Evolutionary conservation across 2,888 invertebrate genomes (phyloP).

Genomic region (Dryocosmus kuriphilus): DNA sequence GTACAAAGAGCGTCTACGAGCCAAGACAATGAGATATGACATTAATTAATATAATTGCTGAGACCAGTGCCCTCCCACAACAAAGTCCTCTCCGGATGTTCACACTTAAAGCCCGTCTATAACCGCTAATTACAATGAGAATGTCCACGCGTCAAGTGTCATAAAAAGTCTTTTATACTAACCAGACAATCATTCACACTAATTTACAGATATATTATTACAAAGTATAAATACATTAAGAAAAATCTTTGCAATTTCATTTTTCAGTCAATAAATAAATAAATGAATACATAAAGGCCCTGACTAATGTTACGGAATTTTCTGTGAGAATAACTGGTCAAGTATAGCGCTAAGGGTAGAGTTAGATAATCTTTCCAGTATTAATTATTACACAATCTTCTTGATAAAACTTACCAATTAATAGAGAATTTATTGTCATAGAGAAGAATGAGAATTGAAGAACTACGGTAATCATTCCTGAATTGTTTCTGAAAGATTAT

Average conservation of each 20-base stretch:
- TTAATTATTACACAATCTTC: no score
- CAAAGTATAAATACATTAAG: no score
- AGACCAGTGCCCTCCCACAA: conserved; percentile 62
- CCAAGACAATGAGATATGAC: conserved; percentile 67
- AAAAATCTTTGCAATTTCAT: neutral
- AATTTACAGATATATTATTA: neutral
- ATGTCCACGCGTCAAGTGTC: conserved; percentile 46
- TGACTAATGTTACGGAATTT: no score
- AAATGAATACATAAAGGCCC: conserved; percentile 10
- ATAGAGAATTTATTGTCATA: no score
- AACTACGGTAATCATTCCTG: no score
- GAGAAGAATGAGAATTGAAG: no score
- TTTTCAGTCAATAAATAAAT: conserved; percentile 1
- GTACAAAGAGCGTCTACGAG: conserved; percentile 42
- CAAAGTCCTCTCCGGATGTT: conserved; percentile 69
- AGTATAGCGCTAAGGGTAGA: no score
- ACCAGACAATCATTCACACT: conserved; percentile 2
- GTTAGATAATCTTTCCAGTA: no score
- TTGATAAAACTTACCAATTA: no score
- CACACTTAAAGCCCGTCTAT: conserved; percentile 68
- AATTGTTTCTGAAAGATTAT: no score
- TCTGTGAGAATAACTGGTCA: no score
- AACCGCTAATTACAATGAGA: conserved; percentile 61
- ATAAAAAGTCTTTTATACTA: conserved; percentile 16
- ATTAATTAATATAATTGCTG: conserved; percentile 71